Percentiles rank a stretch among this genome's conserved stretches.
Evolutionary conservation across 1,140 invertebrate species (phyloP).

Genomic region (Paraescarpia echinospica): DNA sequence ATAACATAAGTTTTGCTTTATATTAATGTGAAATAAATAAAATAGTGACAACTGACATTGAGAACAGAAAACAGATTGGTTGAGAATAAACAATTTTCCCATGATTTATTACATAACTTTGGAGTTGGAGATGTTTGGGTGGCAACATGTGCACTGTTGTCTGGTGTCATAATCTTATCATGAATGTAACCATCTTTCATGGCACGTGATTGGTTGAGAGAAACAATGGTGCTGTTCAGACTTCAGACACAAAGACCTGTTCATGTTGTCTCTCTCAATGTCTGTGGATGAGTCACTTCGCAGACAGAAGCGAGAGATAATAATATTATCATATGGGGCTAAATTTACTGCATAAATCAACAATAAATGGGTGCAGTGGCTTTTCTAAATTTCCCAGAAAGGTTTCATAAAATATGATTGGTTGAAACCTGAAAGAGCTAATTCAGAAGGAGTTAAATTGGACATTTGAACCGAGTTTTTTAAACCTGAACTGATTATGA

Average conservation of each 20-base stretch:
- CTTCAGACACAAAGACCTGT: not conserved
- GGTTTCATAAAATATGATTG: not conserved
- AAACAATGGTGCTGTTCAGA: not conserved
- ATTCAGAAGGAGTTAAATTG: not conserved
- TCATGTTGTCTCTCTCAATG: not conserved
- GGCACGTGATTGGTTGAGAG: not conserved
- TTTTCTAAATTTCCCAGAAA: not conserved
- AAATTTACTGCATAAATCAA: not conserved
- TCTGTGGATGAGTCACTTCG: not conserved
- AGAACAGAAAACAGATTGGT: too few species aligned
- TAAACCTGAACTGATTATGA: not conserved
- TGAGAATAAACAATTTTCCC: too few species aligned
- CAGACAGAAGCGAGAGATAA: not conserved
- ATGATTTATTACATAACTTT: too few species aligned
- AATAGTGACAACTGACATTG: too few species aligned
- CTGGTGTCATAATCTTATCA: not conserved
- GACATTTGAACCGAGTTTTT: not conserved
- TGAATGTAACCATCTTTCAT: not conserved
- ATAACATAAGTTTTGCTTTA: too few species aligned
- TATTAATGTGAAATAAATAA: too few species aligned
- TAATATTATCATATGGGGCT: not conserved
- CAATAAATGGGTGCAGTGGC: not conserved
- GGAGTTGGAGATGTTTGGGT: too few species aligned
- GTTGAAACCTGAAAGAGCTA: not conserved
- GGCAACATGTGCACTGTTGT: too few species aligned